Percentiles rank a stretch among this genome's conserved stretches.
phyloP scores from a whole-genome alignment of 35 echinoderm and acorn worm genomes.

The Chiridota heheva region DNA sequence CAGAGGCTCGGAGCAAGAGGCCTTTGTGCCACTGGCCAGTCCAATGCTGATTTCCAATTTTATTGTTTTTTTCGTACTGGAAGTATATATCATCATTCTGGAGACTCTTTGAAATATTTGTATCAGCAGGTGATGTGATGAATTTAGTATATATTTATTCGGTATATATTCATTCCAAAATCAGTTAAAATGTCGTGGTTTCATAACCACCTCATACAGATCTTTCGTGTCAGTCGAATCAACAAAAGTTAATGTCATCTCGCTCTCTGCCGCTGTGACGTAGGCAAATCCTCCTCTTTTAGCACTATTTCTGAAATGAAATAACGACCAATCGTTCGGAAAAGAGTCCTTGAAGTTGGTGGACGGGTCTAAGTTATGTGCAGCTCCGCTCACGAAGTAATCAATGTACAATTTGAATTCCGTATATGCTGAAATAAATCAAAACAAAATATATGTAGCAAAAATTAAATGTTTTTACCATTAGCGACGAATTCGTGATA shows the following conservation, averaged over 20 bases:
- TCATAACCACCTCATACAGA: slow-evolving; percentile 27
- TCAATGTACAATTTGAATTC: slow-evolving; percentile 29
- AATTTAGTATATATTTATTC: too few relatives aligned
- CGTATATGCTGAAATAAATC: slow-evolving; percentile 51
- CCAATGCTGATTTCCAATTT: too few relatives aligned
- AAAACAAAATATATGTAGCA: neutral
- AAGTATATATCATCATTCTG: too few relatives aligned
- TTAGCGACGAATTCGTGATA: neutral
- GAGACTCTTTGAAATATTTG: too few relatives aligned
- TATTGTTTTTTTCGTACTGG: too few relatives aligned
- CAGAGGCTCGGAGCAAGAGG: too few relatives aligned
- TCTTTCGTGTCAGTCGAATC: slow-evolving; percentile 49
- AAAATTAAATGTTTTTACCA: neutral
- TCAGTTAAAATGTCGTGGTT: slow-evolving; percentile 22
- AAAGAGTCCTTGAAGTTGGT: neutral
- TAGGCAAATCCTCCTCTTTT: slow-evolving; percentile 59
- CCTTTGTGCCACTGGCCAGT: too few relatives aligned
- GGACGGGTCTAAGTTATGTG: slow-evolving; percentile 41
- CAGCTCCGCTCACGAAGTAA: slow-evolving; percentile 62
- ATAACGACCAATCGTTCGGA: slow-evolving; percentile 30
- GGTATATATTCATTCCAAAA: too few relatives aligned
- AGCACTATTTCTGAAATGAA: slow-evolving; percentile 30
- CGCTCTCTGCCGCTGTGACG: slow-evolving; percentile 44
- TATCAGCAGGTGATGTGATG: too few relatives aligned
- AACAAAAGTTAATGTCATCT: slow-evolving; percentile 59